phyloP scores from a whole-genome alignment of 2,888 invertebrate species.

The Lysandra coridon region DNA sequence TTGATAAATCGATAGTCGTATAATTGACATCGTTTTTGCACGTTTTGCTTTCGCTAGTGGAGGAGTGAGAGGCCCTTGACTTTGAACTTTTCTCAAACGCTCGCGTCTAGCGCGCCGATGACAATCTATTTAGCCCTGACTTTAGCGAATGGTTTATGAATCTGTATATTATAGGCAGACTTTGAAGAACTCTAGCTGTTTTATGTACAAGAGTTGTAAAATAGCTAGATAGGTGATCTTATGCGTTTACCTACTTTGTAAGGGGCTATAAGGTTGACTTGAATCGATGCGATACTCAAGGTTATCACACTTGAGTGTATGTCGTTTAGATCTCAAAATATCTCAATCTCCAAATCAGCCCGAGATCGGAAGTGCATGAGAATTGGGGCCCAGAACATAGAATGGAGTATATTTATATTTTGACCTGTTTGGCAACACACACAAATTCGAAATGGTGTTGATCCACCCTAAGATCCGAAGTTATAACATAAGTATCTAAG shows the following conservation, averaged over 20 bases:
- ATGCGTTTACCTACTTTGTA: neutral
- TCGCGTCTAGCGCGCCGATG: slow-evolving; percentile 22
- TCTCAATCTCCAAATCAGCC: no score
- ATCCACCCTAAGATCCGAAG: neutral
- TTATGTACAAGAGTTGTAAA: neutral
- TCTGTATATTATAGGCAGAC: neutral
- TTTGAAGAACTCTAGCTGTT: neutral
- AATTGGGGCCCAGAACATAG: no score
- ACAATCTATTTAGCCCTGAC: slow-evolving; percentile 30
- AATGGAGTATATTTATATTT: no score
- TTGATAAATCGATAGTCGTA: neutral
- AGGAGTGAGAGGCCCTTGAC: slow-evolving; percentile 21
- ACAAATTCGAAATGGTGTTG: no score
- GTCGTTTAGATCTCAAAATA: no score
- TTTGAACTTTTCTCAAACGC: slow-evolving; percentile 28
- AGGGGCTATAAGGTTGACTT: no score
- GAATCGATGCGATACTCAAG: no score
- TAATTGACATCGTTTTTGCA: neutral
- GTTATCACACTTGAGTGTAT: no score
- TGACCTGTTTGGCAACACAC: no score
- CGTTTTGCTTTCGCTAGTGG: slow-evolving; percentile 27
- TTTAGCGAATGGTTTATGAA: neutral
- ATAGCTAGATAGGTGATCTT: no score
- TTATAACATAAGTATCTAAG: neutral
- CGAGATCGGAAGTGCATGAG: no score